Percentiles rank a stretch among this genome's conserved stretches.
Evolutionary conservation across 1,140 invertebrate species (phyloP).

Genomic region (Lordiphosa stackelbergi): DNA sequence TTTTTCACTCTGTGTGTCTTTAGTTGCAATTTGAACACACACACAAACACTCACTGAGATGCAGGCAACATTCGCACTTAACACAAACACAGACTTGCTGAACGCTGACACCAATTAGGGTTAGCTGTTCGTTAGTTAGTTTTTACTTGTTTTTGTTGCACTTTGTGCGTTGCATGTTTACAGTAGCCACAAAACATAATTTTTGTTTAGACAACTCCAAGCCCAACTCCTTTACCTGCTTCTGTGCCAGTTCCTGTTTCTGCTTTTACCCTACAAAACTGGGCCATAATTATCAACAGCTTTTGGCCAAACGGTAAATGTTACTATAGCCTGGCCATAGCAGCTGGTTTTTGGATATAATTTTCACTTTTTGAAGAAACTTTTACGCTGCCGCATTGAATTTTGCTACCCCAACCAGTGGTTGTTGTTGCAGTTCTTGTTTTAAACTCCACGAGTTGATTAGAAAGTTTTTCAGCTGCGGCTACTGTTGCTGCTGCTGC

Average conservation of each 20-base stretch:
- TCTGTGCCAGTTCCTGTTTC: background rate
- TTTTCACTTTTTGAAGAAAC: slow-evolving; percentile 46
- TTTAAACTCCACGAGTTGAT: slow-evolving; percentile 62
- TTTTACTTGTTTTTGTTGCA: slow-evolving; percentile 49
- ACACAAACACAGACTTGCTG: slow-evolving; percentile 20
- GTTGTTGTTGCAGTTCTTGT: slow-evolving; percentile 25
- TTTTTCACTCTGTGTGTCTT: slow-evolving; percentile 46
- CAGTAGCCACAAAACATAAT: slow-evolving; percentile 72
- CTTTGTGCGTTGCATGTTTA: slow-evolving; percentile 68
- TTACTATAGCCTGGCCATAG: slow-evolving; percentile 21
- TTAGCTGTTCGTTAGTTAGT: slow-evolving; percentile 43
- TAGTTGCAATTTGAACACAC: slow-evolving; percentile 63
- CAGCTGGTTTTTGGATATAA: slow-evolving; percentile 30
- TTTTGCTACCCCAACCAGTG: slow-evolving; percentile 41
- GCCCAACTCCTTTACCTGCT: background rate
- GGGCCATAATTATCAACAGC: slow-evolving; percentile 54
- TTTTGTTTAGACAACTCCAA: slow-evolving; percentile 64
- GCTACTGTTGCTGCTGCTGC: slow-evolving; percentile 11
- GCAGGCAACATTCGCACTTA: slow-evolving; percentile 32
- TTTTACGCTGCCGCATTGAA: slow-evolving; percentile 49
- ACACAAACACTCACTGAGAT: background rate
- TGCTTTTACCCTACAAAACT: slow-evolving; percentile 17
- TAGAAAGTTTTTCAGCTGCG: slow-evolving; percentile 61
- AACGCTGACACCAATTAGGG: slow-evolving; percentile 66
- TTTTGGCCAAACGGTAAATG: slow-evolving; percentile 18